Evolutionary conservation across 2,888 invertebrate species (phyloP).

Genomic region (Cheilosia urbana): DNA sequence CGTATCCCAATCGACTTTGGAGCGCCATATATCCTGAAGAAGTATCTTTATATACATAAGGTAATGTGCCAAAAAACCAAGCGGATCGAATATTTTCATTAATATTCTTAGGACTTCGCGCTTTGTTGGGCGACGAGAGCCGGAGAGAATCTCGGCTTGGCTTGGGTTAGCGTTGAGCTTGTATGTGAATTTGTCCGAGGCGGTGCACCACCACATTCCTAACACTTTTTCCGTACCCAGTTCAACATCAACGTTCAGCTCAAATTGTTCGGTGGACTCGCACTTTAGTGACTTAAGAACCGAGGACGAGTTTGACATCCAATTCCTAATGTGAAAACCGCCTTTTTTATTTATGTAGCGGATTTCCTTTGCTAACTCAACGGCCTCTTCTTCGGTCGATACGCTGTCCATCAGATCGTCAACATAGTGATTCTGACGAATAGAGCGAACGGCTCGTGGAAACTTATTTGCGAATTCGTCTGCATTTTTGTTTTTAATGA

Average conservation of each 20-base stretch:
- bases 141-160: conserved; percentile 15
- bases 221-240: conserved; percentile 66
- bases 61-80: conserved; percentile 52
- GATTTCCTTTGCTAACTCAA: too few species aligned
- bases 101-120: conserved; percentile 60
- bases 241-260: too few species aligned
- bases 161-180: conserved; percentile 8
- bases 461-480: too few species aligned
- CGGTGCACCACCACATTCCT: conserved; percentile 61
- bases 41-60: conserved; percentile 62
- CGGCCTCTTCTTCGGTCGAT: too few species aligned
- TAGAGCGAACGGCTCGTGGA: too few species aligned
- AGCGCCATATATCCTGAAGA: conserved; percentile 68
- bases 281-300: conserved; percentile 15
- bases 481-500: too few species aligned
- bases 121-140: conserved; percentile 51
- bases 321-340: conserved; percentile 68
- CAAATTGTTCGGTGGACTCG: conserved; percentile 2
- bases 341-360: conserved; percentile 35
- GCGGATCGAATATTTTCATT: conserved; percentile 68
- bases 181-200: conserved; percentile 48
- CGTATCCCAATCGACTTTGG: conserved; percentile 59
- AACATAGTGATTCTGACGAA: too few species aligned
- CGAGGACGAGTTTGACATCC: conserved; percentile 52
- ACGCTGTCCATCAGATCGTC: too few species aligned